Evolutionary conservation across 2,888 invertebrate species (phyloP).

Genomic region (Pilophorus perplexus): DNA sequence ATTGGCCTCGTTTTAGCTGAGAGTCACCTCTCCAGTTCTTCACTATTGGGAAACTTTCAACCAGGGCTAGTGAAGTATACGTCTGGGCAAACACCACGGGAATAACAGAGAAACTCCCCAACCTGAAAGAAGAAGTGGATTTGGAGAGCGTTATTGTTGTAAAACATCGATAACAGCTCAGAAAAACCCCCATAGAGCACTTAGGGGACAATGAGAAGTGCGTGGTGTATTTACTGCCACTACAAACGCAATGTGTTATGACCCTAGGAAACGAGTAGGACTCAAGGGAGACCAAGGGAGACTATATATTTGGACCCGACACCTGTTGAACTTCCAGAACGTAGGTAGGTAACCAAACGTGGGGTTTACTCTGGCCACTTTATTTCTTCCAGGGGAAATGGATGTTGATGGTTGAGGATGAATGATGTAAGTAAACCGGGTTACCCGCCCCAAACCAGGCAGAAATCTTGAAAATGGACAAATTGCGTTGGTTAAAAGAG

Average conservation of each 20-base stretch:
- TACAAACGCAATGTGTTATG: conserved; percentile 25
- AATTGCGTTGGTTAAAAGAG: too few relatives aligned
- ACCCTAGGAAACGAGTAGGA: conserved; percentile 36
- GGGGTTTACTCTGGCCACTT: conserved; percentile 15
- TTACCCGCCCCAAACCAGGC: too few relatives aligned
- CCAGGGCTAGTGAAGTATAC: too few relatives aligned
- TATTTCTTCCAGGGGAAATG: conserved; percentile 1
- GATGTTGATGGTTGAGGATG: not conserved
- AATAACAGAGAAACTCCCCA: too few relatives aligned
- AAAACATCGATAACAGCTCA: conserved; percentile 15
- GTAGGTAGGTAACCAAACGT: conserved; percentile 24
- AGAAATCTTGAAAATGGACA: too few relatives aligned
- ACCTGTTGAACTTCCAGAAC: conserved; percentile 18
- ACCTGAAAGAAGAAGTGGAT: not conserved
- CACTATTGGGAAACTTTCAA: too few relatives aligned
- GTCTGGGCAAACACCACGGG: too few relatives aligned
- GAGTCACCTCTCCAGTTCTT: too few relatives aligned
- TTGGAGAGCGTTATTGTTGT: conserved; percentile 18
- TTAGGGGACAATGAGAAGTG: conserved; percentile 20
- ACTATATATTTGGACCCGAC: conserved; percentile 4
- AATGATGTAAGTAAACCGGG: conserved; percentile 5
- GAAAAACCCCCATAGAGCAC: conserved; percentile 6
- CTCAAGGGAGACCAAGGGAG: conserved; percentile 28
- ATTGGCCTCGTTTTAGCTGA: too few relatives aligned
- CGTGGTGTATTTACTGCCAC: conserved; percentile 33